phyloP scores from a whole-genome alignment of 2,113 vertebrate genomes.

The Phylloscopus whistleri region DNA sequence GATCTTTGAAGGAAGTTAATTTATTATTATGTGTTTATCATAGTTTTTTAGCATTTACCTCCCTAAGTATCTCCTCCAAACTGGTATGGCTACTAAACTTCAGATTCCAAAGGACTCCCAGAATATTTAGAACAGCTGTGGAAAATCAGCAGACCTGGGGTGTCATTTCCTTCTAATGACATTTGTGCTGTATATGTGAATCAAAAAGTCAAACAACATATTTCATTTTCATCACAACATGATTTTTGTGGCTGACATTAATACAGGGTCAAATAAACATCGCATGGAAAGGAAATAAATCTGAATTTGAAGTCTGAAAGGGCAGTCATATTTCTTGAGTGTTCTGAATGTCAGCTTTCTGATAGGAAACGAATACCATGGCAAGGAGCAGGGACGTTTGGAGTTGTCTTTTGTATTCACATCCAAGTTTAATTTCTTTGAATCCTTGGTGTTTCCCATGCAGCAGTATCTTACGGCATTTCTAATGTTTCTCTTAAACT shows the following conservation, averaged over 20 bases:
- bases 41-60: neutral
- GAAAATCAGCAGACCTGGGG: neutral
- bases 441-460: slow-evolving; percentile 59
- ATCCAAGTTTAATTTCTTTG: slow-evolving; percentile 70
- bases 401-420: slow-evolving; percentile 48
- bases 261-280: slow-evolving; percentile 71
- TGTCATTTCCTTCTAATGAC: slow-evolving; percentile 31
- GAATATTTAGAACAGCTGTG: neutral
- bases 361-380: slow-evolving; percentile 69
- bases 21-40: neutral
- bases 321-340: slow-evolving; percentile 74
- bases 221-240: slow-evolving; percentile 66
- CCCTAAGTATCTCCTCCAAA: neutral
- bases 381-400: neutral
- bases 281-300: slow-evolving; percentile 63
- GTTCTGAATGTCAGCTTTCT: slow-evolving; percentile 76
- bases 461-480: slow-evolving; percentile 63
- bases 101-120: neutral
- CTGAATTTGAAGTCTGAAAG: slow-evolving; percentile 71
- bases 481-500: slow-evolving; percentile 65
- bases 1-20: neutral
- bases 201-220: slow-evolving; percentile 64
- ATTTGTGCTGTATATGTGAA: slow-evolving; percentile 35
- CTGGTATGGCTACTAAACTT: neutral
- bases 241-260: slow-evolving; percentile 64